Evolutionary conservation across 2,797 vertebrate species (phyloP), one percentile per base, ranked within the genome.

Genomic region (Pseudochirops corinnae): DNA sequence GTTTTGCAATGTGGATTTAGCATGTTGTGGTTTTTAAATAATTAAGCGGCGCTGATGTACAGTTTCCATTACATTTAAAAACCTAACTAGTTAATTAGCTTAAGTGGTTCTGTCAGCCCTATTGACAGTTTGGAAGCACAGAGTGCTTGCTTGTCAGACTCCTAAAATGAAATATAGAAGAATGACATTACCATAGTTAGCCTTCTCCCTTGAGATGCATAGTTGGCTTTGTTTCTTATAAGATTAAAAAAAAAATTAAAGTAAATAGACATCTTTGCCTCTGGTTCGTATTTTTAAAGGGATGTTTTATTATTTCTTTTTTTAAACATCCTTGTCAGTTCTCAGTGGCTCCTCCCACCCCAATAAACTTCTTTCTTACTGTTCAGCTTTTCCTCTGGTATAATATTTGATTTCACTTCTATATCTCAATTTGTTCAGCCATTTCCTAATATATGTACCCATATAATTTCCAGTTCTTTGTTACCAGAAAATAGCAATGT

Each of bases 91-190:
- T 58, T 98, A 94, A 97, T 98, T 96, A 97, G 91, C 52, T 29
- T 97, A 94, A 98, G 96, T 95, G 96, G 31, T 91, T 97, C 92
- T 93, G 90, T 97, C 94, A 94, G 62, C 74, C 92, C 57, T 94
- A 14, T 56, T 94, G 96, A 96, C 92, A 92, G 60, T 92, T 55
- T 55, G 56, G 94, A 92, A 18, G 91, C 91, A 55, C 60, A 3
- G 0, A 58, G 91, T 33, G 90, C 90, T 56, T 93, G 93, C 94
- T 39, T 96, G 92, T 96, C 94, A 92, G 92, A 62, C n/a, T 18
- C 57, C 94, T 91, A 29, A 95, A 93, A 95, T 93, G 93, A 92
- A 93, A 56, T 24, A 16, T 9, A 0, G 21, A 87, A 93, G 94
- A 94, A 53, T 74, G 94, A 55, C 33, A 28, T 93, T 90, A 3